A percentile compares a stretch with the other conserved stretches of the same genome.
Evolutionary conservation across 1,140 invertebrate species (phyloP).

Genomic region (Ctenoplectra terminalis): DNA sequence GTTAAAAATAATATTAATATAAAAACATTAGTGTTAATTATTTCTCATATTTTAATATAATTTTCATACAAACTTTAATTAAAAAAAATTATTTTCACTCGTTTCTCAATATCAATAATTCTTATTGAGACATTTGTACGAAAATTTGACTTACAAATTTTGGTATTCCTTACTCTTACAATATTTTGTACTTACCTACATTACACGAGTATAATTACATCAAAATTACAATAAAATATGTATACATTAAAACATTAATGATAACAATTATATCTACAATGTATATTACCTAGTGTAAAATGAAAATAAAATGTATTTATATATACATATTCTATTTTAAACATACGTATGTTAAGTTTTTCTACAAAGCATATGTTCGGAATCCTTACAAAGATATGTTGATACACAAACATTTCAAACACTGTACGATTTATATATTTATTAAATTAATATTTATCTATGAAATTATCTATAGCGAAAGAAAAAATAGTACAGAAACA

Average conservation of each 20-base stretch:
- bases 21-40: neutral
- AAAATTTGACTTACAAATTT: slow-evolving; percentile 7
- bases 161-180: neutral
- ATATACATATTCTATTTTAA: slow-evolving; percentile 18
- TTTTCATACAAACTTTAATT: slow-evolving; percentile 29
- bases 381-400: slow-evolving; percentile 17
- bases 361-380: slow-evolving; percentile 5
- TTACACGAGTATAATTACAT: slow-evolving; percentile 8
- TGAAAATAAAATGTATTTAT: slow-evolving; percentile 25
- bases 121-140: slow-evolving; percentile 2
- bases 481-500: slow-evolving; percentile 54
- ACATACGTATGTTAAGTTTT: neutral
- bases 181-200: slow-evolving; percentile 16
- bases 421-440: slow-evolving; percentile 38
- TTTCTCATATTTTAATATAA: slow-evolving; percentile 25
- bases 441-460: slow-evolving; percentile 59
- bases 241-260: slow-evolving; percentile 21
- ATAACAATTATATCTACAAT: slow-evolving; percentile 19
- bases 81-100: slow-evolving; percentile 28
- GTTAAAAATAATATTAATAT: slow-evolving; percentile 25
- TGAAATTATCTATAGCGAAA: slow-evolving; percentile 45
- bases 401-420: slow-evolving; percentile 25
- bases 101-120: neutral
- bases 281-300: neutral
- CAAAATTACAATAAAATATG: slow-evolving; percentile 32